phyloP scores from a whole-genome alignment of 2,797 vertebrate genomes.

The Momotus momota region DNA sequence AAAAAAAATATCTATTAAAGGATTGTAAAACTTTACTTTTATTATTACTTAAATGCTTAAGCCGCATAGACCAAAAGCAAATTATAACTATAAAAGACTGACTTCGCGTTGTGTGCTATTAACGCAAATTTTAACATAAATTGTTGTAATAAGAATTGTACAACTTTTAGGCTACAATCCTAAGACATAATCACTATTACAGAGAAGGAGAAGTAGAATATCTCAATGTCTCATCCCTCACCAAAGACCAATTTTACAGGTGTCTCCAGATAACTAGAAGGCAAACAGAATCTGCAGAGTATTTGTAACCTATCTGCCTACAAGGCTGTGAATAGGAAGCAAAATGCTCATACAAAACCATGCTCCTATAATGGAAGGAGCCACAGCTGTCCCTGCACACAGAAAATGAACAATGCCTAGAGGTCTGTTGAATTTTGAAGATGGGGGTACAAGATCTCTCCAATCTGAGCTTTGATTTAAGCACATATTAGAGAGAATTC shows the following conservation, averaged over 20 bases:
- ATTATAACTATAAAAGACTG: neutral
- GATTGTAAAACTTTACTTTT: neutral
- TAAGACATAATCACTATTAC: neutral
- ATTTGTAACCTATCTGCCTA: neutral
- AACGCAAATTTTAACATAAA: neutral
- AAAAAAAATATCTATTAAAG: neutral
- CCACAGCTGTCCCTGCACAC: neutral
- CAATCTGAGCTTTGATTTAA: neutral
- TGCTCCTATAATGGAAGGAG: neutral
- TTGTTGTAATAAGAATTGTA: neutral
- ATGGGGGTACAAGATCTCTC: neutral
- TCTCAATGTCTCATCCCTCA: neutral
- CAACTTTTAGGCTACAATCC: neutral
- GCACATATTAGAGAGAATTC: neutral
- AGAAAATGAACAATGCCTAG: rapidly evolving
- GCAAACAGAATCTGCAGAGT: neutral
- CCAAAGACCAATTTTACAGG: neutral
- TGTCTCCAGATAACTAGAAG: neutral
- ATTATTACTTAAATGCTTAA: neutral
- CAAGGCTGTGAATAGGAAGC: neutral
- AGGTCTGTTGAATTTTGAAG: neutral
- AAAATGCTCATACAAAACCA: neutral
- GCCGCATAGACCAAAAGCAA: neutral
- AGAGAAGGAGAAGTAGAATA: neutral
- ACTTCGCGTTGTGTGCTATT: neutral